phyloP scores from a whole-genome alignment of 2,113 vertebrate genomes.

The Callipepla californica region DNA sequence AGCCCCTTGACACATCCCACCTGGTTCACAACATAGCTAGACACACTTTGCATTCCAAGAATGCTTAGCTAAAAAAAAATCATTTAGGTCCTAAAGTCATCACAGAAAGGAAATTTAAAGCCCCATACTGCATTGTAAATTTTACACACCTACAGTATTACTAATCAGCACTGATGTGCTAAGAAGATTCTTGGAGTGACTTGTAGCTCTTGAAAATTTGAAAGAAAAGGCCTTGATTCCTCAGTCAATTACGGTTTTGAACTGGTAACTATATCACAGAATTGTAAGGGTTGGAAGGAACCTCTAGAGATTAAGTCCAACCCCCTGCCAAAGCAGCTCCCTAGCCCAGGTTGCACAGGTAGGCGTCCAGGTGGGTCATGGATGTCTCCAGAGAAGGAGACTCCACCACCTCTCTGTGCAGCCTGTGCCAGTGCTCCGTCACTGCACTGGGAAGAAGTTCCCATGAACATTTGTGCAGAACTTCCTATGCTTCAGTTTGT shows the following conservation, averaged over 20 bases:
- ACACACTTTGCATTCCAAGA: background rate
- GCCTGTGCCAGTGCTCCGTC: too few species aligned
- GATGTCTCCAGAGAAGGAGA: too few species aligned
- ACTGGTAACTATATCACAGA: background rate
- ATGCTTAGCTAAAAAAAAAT: background rate
- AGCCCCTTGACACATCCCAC: background rate
- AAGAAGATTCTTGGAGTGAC: fast-evolving
- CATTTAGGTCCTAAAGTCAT: background rate
- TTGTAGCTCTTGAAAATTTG: background rate
- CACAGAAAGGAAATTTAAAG: background rate
- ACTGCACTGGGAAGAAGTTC: too few species aligned
- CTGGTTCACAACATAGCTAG: background rate
- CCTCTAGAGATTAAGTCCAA: too few species aligned
- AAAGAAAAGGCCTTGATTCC: background rate
- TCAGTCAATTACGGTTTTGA: background rate
- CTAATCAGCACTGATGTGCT: background rate
- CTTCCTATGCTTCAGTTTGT: too few species aligned
- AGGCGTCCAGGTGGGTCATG: too few species aligned
- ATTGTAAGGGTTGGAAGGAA: too few species aligned
- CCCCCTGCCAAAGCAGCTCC: too few species aligned
- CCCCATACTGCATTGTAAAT: background rate
- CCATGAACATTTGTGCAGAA: too few species aligned
- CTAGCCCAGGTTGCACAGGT: too few species aligned
- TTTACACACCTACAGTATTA: background rate
- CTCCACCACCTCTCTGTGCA: too few species aligned